Evolutionary conservation across 2,113 vertebrate species (phyloP).

Genomic region (Phrynocephalus versicolor): DNA sequence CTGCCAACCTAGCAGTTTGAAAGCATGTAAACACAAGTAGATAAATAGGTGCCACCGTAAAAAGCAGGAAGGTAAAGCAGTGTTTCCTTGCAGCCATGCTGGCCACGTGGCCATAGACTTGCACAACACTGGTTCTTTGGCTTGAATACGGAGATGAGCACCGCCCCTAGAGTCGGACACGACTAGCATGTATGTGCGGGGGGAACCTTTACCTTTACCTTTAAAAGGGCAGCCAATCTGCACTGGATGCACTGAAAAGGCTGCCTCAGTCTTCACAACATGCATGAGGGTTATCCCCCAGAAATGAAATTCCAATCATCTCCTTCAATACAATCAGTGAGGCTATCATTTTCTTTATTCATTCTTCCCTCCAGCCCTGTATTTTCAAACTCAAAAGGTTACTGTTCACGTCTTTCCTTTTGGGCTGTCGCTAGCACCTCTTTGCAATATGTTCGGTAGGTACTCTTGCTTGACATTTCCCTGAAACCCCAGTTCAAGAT

Average conservation of each 20-base stretch:
- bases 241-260: not conserved
- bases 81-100: too few relatives aligned
- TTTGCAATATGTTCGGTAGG: conserved; percentile 46
- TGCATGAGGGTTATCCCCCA: conserved; percentile 50
- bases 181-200: too few relatives aligned
- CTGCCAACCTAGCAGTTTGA: too few relatives aligned
- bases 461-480: conserved; percentile 14
- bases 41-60: too few relatives aligned
- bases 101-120: too few relatives aligned
- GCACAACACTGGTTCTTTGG: too few relatives aligned
- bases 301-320: conserved; percentile 66
- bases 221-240: not conserved
- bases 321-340: conserved; percentile 61
- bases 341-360: conserved; percentile 26
- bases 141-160: too few relatives aligned
- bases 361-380: not conserved
- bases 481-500: conserved; percentile 38
- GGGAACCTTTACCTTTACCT: too few relatives aligned
- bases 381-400: conserved; percentile 10
- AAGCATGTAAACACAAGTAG: too few relatives aligned
- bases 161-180: too few relatives aligned
- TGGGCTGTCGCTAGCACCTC: conserved; percentile 10
- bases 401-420: conserved; percentile 32
- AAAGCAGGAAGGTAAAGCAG: too few relatives aligned
- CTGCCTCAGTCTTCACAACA: not conserved